phyloP scores from a whole-genome alignment of 2,888 invertebrate genomes.

The Napeogenes sylphis region DNA sequence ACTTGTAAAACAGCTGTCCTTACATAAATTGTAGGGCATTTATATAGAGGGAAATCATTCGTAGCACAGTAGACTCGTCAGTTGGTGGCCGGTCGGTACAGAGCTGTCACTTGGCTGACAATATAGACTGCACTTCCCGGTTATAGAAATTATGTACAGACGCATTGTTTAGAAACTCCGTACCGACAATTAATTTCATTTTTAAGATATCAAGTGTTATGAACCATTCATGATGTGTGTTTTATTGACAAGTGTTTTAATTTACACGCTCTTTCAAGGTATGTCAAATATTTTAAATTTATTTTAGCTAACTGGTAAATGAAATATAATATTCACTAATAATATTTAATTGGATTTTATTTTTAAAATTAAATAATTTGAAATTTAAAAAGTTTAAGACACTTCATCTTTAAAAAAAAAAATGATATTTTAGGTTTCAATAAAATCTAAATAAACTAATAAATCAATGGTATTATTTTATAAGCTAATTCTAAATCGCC shows the following conservation, averaged over 20 bases:
- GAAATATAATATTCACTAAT: no score
- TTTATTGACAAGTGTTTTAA: conserved; percentile 39
- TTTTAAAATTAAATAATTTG: no score
- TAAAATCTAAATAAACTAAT: no score
- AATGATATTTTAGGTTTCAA: no score
- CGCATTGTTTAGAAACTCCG: neutral
- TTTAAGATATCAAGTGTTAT: conserved; percentile 7
- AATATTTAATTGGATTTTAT: no score
- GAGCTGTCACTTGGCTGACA: conserved; percentile 36
- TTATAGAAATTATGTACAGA: neutral
- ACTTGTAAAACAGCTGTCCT: conserved; percentile 57
- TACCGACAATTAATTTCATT: neutral
- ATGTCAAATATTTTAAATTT: conserved; percentile 33
- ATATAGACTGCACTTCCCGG: conserved; percentile 18
- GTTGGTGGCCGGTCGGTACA: conserved; percentile 36
- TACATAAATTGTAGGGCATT: conserved; percentile 48
- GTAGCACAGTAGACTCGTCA: conserved; percentile 53
- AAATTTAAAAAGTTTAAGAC: no score
- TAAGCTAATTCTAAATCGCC: no score
- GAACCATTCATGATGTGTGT: conserved; percentile 35
- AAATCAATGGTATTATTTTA: no score
- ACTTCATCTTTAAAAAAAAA: no score
- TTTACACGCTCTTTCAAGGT: conserved; percentile 61
- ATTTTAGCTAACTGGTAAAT: no score
- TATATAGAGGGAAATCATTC: conserved; percentile 60